Evolutionary conservation across 1,140 invertebrate genomes (phyloP).

Genomic region (Drosophila gunungcola): DNA sequence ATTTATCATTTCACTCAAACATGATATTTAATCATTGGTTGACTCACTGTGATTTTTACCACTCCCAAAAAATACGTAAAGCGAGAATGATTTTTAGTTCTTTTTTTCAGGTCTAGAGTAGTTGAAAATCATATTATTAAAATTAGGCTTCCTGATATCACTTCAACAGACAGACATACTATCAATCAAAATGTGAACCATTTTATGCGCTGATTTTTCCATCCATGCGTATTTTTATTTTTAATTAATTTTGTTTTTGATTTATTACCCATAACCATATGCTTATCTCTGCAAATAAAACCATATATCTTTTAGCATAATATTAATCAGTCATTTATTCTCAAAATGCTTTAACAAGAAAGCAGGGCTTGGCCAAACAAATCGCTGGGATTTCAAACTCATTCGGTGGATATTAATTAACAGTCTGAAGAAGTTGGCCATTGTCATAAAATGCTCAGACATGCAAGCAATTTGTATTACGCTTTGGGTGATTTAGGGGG

Average conservation of each 20-base stretch:
- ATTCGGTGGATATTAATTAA: conserved; percentile 50
- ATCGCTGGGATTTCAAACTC: conserved; percentile 12
- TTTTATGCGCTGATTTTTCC: conserved; percentile 14
- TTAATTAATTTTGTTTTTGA: conserved; percentile 24
- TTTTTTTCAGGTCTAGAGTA: not conserved
- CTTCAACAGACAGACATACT: not conserved
- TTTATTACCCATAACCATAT: conserved; percentile 30
- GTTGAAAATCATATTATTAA: conserved; percentile 6
- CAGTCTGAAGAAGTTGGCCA: conserved; percentile 49
- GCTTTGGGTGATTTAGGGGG: conserved; percentile 27
- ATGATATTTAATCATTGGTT: conserved; percentile 6
- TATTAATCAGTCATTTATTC: conserved; percentile 51
- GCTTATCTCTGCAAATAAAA: conserved; percentile 29
- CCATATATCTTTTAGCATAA: not conserved
- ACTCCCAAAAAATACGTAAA: not conserved
- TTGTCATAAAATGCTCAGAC: conserved; percentile 75
- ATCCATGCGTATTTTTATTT: conserved; percentile 11
- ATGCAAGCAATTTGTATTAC: conserved; percentile 78
- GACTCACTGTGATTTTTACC: not conserved
- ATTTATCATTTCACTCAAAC: conserved; percentile 31
- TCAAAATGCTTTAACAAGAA: conserved; percentile 14
- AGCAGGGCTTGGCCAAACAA: conserved; percentile 14
- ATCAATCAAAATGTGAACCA: conserved; percentile 30
- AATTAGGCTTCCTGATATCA: not conserved
- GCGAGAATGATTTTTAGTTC: conserved; percentile 4